A percentile compares a stretch with the other conserved stretches of the same genome.
Evolutionary conservation across 2,888 invertebrate species (phyloP).

Genomic region (Thera obeliscata): DNA sequence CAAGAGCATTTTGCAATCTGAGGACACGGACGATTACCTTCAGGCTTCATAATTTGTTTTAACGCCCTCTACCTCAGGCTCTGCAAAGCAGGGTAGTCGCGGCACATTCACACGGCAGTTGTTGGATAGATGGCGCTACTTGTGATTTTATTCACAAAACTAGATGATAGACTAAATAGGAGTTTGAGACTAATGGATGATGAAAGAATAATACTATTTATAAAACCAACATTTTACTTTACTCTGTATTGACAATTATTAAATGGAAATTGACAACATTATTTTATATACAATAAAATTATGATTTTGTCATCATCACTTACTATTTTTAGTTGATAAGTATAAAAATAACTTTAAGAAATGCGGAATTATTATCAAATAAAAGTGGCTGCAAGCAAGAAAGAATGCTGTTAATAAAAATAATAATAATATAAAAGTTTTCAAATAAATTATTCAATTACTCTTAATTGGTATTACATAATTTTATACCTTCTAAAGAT

Average conservation of each 20-base stretch:
- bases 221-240: not conserved
- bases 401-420: too few species aligned
- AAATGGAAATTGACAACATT: not conserved
- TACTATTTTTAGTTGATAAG: not conserved
- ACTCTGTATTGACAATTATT: not conserved
- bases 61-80: slow-evolving; percentile 3
- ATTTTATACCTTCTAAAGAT: not conserved
- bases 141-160: not conserved
- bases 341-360: slow-evolving; percentile 7
- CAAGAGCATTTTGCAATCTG: too few species aligned
- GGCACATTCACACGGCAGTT: not conserved
- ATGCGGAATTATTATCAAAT: slow-evolving; percentile 4
- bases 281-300: not conserved
- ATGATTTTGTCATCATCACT: not conserved
- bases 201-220: not conserved
- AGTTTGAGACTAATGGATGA: not conserved
- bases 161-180: too few species aligned
- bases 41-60: not conserved
- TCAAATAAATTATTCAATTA: too few species aligned
- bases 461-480: too few species aligned
- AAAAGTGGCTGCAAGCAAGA: too few species aligned
- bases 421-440: too few species aligned
- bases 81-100: not conserved
- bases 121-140: slow-evolving; percentile 23
- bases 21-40: too few species aligned